Conservation (phyloP, 2,113 vertebrate genomes). For the Phoenicopterus ruber region DNA sequence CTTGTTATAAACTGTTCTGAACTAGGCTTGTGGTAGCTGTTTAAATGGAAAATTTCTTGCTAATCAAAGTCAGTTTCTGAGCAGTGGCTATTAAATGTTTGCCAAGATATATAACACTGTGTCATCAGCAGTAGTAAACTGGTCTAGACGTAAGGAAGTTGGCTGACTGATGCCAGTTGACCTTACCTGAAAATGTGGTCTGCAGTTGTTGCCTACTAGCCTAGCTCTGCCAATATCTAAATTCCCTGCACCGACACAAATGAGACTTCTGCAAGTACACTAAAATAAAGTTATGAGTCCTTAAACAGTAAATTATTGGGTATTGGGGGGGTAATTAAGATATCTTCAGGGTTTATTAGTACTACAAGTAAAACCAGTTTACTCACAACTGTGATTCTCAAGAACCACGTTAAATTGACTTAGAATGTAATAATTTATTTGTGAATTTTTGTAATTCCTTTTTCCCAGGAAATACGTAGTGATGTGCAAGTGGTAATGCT, state of each 20-base stretch:
- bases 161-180: constrained; percentile 16
- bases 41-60: background rate
- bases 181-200: background rate
- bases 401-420: background rate
- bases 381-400: background rate
- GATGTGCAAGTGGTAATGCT: background rate
- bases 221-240: background rate
- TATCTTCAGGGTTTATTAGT: background rate
- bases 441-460: background rate
- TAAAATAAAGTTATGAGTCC: background rate
- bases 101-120: background rate
- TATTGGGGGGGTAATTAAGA: background rate
- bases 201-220: background rate
- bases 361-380: background rate
- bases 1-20: background rate
- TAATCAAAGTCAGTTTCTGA: constrained; percentile 21
- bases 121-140: constrained; percentile 35
- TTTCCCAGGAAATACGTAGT: background rate
- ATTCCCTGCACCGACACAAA: background rate
- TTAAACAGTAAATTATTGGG: background rate
- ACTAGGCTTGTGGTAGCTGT: background rate
- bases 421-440: background rate
- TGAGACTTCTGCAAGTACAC: background rate
- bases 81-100: constrained; percentile 7
- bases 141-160: constrained; percentile 35